Evolutionary conservation across 2,888 invertebrate genomes (phyloP).

Genomic region (Drosophila meridionalis): DNA sequence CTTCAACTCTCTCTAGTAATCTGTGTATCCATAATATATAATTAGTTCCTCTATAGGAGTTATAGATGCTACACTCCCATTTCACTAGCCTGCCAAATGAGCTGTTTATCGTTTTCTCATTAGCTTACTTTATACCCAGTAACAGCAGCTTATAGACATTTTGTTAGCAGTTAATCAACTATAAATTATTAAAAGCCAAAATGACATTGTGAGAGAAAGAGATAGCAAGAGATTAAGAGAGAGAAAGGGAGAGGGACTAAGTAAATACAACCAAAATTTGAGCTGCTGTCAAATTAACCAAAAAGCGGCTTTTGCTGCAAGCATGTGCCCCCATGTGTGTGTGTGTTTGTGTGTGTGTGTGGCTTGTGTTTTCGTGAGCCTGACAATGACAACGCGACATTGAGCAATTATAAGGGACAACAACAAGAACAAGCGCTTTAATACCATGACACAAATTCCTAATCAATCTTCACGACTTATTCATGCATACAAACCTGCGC

Average conservation of each 20-base stretch:
- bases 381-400: conserved; percentile 62
- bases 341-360: conserved; percentile 6
- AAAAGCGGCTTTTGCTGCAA: conserved; percentile 45
- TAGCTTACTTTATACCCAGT: conserved; percentile 17
- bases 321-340: not conserved
- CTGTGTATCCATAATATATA: not conserved
- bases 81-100: not conserved
- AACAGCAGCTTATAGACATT: conserved; percentile 43
- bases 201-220: not conserved
- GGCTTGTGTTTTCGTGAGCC: conserved; percentile 46
- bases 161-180: conserved; percentile 55
- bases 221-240: not conserved
- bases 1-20: not conserved
- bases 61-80: not conserved
- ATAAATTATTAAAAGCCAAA: conserved; percentile 45
- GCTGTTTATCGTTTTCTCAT: conserved; percentile 13
- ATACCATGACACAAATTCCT: conserved; percentile 73
- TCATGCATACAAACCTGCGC: conserved; percentile 73
- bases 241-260: not conserved
- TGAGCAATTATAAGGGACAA: conserved; percentile 63
- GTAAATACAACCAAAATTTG: conserved; percentile 31
- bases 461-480: conserved; percentile 77
- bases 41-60: not conserved
- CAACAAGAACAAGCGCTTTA: conserved; percentile 55
- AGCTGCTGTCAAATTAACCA: conserved; percentile 58